Conservation (phyloP, 2,888 invertebrate genomes). For the Antheraea yamamai region DNA sequence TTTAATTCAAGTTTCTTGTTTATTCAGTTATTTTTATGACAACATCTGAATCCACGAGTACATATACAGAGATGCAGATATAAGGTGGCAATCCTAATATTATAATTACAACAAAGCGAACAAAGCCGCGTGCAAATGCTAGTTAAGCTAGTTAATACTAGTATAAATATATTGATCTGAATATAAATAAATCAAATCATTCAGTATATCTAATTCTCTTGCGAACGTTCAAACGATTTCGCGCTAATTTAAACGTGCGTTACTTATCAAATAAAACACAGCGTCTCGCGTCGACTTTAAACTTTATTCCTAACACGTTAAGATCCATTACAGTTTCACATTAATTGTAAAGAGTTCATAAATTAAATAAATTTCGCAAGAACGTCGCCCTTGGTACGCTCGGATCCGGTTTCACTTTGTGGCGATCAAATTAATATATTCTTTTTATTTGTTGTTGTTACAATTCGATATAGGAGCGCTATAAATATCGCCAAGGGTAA, state of each 20-base stretch:
- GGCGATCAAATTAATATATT: slow-evolving; percentile 1
- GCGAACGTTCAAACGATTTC: not conserved
- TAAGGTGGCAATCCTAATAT: no score
- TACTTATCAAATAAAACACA: not conserved
- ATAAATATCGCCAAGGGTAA: not conserved
- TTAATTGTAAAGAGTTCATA: slow-evolving; percentile 7
- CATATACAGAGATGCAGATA: no score
- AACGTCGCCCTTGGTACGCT: slow-evolving; percentile 8
- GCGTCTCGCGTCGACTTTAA: not conserved
- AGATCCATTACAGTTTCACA: not conserved
- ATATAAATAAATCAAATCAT: not conserved
- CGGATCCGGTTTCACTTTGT: slow-evolving; percentile 14
- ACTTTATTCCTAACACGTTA: not conserved
- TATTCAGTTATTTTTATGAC: no score
- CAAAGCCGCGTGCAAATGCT: no score
- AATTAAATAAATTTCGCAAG: slow-evolving; percentile 14
- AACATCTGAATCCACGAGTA: no score
- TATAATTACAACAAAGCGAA: no score
- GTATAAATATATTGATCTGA: no score
- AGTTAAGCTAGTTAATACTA: no score
- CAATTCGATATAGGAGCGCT: slow-evolving; percentile 1
- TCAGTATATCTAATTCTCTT: not conserved
- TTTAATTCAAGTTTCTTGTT: no score
- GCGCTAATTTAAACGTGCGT: not conserved
- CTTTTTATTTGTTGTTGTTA: not conserved